Conservation (phyloP, 2,888 invertebrate species). For the Subacronicta megacephala region DNA sequence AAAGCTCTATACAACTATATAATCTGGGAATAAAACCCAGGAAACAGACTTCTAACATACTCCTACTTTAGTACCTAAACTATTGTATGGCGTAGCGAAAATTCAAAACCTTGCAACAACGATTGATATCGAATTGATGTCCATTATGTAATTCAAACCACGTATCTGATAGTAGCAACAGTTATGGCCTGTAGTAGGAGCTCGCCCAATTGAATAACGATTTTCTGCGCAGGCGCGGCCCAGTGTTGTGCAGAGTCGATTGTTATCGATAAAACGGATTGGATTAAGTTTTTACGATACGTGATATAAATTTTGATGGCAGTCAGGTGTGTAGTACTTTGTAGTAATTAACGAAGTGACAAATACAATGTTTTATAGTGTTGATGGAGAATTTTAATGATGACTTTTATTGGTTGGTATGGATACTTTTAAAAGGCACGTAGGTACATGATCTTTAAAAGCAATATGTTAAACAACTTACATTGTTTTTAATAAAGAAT, state of each 20-base stretch:
- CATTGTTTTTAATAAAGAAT: too few relatives aligned
- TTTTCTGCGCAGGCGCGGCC: slow-evolving; percentile 66
- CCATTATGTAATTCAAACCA: slow-evolving; percentile 63
- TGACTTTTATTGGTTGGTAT: slow-evolving; percentile 1
- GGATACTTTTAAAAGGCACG: neutral
- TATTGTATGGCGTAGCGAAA: slow-evolving; percentile 4
- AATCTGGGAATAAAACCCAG: too few relatives aligned
- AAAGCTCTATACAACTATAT: too few relatives aligned
- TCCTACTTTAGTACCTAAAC: too few relatives aligned
- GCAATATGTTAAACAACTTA: too few relatives aligned
- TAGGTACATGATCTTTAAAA: too few relatives aligned
- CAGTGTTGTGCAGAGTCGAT: slow-evolving; percentile 63
- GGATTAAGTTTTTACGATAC: slow-evolving; percentile 40
- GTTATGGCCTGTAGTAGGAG: slow-evolving; percentile 69
- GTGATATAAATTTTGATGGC: slow-evolving; percentile 28
- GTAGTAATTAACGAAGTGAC: slow-evolving; percentile 17
- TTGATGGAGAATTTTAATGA: slow-evolving; percentile 18
- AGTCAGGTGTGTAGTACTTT: slow-evolving; percentile 6
- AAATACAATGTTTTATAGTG: slow-evolving; percentile 14
- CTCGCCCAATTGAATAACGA: slow-evolving; percentile 80
- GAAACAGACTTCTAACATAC: too few relatives aligned
- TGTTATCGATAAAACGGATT: slow-evolving; percentile 60
- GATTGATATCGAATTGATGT: slow-evolving; percentile 40
- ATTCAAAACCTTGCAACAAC: slow-evolving; percentile 21
- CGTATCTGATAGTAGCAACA: slow-evolving; percentile 72